phyloP scores from a whole-genome alignment of 2,888 invertebrate genomes.

The Diplazon laetatorius region DNA sequence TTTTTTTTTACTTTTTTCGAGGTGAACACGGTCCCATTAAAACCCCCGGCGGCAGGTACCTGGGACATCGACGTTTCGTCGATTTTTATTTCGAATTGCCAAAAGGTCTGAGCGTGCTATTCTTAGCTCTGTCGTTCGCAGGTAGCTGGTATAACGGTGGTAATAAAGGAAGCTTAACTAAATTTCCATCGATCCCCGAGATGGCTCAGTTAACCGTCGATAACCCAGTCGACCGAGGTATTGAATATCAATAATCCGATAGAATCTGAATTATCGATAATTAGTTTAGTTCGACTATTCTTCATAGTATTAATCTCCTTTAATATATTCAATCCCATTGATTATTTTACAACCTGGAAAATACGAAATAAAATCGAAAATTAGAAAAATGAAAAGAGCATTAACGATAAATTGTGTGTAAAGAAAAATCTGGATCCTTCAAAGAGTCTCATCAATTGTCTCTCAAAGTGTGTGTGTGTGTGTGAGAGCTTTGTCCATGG shows the following conservation, averaged over 20 bases:
- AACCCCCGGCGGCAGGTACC: constrained; percentile 1
- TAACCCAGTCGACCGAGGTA: constrained; percentile 3
- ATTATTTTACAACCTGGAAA: neutral
- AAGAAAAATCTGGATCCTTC: constrained; percentile 30
- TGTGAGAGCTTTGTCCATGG: constrained; percentile 47
- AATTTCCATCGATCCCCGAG: constrained; percentile 22
- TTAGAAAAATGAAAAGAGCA: neutral
- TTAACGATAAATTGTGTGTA: constrained; percentile 9
- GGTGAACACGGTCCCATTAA: constrained; percentile 8
- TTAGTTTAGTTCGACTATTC: neutral
- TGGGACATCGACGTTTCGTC: constrained; percentile 4
- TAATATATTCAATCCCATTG: neutral
- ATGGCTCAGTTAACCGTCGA: constrained; percentile 21
- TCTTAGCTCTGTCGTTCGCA: neutral
- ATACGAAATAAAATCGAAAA: neutral
- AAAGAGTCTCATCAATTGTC: constrained; percentile 3
- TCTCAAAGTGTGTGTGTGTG: constrained; percentile 55
- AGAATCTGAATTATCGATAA: constrained; percentile 9
- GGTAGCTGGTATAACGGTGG: constrained; percentile 5
- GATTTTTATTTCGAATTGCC: constrained; percentile 13
- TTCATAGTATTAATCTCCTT: neutral
- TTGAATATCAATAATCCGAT: constrained; percentile 19
- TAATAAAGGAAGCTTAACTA: constrained; percentile 12
- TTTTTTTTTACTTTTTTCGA: no score
- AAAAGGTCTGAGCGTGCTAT: neutral